phyloP scores from a whole-genome alignment of 2,113 vertebrate genomes.

The Hemiscyllium ocellatum region DNA sequence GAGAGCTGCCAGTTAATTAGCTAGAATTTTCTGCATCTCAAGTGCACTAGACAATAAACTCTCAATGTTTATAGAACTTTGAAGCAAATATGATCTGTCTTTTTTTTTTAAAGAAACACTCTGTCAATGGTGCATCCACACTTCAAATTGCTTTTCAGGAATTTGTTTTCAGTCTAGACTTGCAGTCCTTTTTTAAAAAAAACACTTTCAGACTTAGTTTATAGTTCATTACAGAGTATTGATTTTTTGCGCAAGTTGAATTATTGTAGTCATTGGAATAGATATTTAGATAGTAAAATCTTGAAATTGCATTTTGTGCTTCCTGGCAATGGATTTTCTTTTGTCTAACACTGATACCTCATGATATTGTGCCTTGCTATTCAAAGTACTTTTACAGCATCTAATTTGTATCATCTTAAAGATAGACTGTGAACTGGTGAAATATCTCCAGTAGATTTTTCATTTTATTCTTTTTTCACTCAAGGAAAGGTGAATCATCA shows the following conservation, averaged over 20 bases:
- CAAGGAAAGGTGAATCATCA: constrained; percentile 73
- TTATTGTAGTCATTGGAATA: neutral
- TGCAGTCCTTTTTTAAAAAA: neutral
- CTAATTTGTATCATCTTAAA: neutral
- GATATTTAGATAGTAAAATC: neutral
- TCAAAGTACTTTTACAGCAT: neutral
- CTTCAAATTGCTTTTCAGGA: neutral
- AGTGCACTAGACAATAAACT: neutral
- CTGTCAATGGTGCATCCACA: neutral
- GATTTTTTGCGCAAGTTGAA: neutral
- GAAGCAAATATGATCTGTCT: neutral
- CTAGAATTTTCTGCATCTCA: neutral
- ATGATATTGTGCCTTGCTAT: neutral
- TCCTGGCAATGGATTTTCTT: neutral
- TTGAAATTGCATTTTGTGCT: neutral
- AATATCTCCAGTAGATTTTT: neutral
- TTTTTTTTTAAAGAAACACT: neutral
- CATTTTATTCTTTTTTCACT: constrained; percentile 30
- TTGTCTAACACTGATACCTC: neutral
- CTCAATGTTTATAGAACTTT: neutral
- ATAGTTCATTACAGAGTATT: constrained; percentile 28
- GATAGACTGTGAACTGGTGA: neutral
- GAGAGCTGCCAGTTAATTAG: neutral
- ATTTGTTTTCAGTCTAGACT: neutral
- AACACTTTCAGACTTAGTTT: neutral